Base-by-base conservation (phyloP, 1,140 invertebrate species). In the Leptinotarsa lineolata region DNA sequence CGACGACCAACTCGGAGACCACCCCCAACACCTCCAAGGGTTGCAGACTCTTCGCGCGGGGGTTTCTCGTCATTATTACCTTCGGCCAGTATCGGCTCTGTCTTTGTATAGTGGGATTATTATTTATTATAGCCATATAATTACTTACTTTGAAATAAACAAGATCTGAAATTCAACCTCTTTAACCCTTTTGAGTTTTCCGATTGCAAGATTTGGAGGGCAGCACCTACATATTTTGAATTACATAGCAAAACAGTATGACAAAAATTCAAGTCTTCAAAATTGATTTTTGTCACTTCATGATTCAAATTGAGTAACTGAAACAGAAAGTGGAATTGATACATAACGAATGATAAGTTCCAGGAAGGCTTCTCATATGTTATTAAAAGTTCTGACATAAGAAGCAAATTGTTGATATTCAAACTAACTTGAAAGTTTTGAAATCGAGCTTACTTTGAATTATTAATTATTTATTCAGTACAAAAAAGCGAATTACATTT, bases 251-350 rank as follows among this genome's bases (percentile, higher is more conserved):
- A 18, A 46, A 70, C 70, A 6, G 59, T 69, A 58, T 76, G 75
- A 30, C 21, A 59, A 58, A 76, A 76, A n/a, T 73, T 72, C 12
- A 76, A 46, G 46, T 76, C 72, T 54, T 70, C 65, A 68, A 76
- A 76, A 60, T 74, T 54, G 12, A 74, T n/a, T 44, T 74, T 67
- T 59, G 74, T 72, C 30, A 76, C 48, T 8, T 48, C 24, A 21
- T 67, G 59, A 20, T 44, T 71, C 21, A 63, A 61, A 44, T 60
- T 15, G 6, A 76, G 71, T 24, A 72, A 45, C 75, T 76, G 46
- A 76, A 76, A 76, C 45, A 15, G 8, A 18, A 54, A 72, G 24
- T 24, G 8, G 5, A 63, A 20, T 45, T 64, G 24, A 44, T 18
- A 64, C 24, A 44, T 6, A 48, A 46, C 13, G 6, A 69, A 24